Evolutionary conservation across 2,797 vertebrate species (phyloP).

Genomic region (Pterois miles): DNA sequence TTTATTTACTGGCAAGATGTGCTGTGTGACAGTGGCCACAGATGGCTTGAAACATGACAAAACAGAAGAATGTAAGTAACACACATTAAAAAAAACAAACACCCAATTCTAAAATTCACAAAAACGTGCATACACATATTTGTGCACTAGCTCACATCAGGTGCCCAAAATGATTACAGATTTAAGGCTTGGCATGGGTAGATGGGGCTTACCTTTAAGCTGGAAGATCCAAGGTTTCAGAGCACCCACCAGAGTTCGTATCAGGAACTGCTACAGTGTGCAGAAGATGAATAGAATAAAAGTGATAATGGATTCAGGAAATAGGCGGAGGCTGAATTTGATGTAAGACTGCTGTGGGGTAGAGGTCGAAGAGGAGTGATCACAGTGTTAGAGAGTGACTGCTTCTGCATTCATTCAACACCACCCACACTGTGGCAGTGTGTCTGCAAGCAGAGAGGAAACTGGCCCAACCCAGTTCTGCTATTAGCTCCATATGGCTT

Average conservation of each 20-base stretch:
- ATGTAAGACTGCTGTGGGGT: slow-evolving; percentile 62
- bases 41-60: slow-evolving; percentile 43
- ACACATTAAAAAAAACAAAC: slow-evolving; percentile 12
- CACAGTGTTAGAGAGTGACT: slow-evolving; percentile 44
- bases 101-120: slow-evolving; percentile 13
- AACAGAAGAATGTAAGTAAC: slow-evolving; percentile 30
- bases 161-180: slow-evolving; percentile 55
- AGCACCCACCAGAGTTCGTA: slow-evolving; percentile 49
- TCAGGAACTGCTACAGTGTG: slow-evolving; percentile 41
- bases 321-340: slow-evolving; percentile 62
- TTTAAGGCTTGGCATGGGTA: not conserved
- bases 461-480: slow-evolving; percentile 21
- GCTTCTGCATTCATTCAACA: slow-evolving; percentile 58
- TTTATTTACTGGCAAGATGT: slow-evolving; percentile 51
- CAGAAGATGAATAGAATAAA: slow-evolving; percentile 67
- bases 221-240: slow-evolving; percentile 50
- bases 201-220: slow-evolving; percentile 23
- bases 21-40: slow-evolving; percentile 39
- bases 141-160: slow-evolving; percentile 38
- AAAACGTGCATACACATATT: slow-evolving; percentile 6
- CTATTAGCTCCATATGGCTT: slow-evolving; percentile 40
- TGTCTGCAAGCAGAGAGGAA: slow-evolving; percentile 47
- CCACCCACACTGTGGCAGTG: slow-evolving; percentile 33
- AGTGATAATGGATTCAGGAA: slow-evolving; percentile 71
- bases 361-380: slow-evolving; percentile 58